These are phyloP conservation scores for Cordylochernes scorpioides DNA, from an alignment of 2,888 invertebrate genomes.

Conservation along the genomic window DNA sequence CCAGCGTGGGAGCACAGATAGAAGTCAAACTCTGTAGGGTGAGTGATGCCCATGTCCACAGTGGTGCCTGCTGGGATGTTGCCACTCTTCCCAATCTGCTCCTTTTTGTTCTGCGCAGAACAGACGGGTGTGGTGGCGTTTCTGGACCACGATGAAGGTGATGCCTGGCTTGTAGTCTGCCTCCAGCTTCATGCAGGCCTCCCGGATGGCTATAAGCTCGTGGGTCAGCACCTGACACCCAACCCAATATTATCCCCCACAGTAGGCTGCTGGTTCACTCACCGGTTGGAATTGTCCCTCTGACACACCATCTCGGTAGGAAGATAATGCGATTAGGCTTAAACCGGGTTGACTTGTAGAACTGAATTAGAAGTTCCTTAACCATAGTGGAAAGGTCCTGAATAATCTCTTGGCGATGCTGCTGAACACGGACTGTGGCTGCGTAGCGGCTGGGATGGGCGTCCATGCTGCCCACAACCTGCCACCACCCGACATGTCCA, in stretches of 20 bases:
- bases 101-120: slow-evolving; percentile 98
- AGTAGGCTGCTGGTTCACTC: slow-evolving; percentile 14
- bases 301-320: slow-evolving; percentile 95
- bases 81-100: slow-evolving; percentile 92
- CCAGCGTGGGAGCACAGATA: slow-evolving; percentile 95
- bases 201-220: slow-evolving; percentile 86
- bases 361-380: slow-evolving; percentile 78
- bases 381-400: slow-evolving; percentile 98
- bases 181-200: slow-evolving; percentile 82
- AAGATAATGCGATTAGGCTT: slow-evolving; percentile 97
- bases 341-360: slow-evolving; percentile 96
- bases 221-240: slow-evolving; percentile 50
- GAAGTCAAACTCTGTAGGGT: slow-evolving; percentile 99
- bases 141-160: slow-evolving; percentile 96
- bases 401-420: slow-evolving; percentile 94
- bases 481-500: too few species aligned
- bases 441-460: slow-evolving; percentile 97
- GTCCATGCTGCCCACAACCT: slow-evolving; percentile 93
- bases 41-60: slow-evolving; percentile 96
- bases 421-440: slow-evolving; percentile 89
- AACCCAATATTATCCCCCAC: background rate
- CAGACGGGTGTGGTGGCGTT: slow-evolving; percentile 85
- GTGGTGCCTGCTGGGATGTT: slow-evolving; percentile 99
- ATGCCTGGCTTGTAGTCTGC: slow-evolving; percentile 96
- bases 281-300: slow-evolving; percentile 91